Percentiles rank a stretch among this genome's conserved stretches.
Evolutionary conservation across 2,888 invertebrate genomes (phyloP).

Genomic region (Cecidostiba fungosa): DNA sequence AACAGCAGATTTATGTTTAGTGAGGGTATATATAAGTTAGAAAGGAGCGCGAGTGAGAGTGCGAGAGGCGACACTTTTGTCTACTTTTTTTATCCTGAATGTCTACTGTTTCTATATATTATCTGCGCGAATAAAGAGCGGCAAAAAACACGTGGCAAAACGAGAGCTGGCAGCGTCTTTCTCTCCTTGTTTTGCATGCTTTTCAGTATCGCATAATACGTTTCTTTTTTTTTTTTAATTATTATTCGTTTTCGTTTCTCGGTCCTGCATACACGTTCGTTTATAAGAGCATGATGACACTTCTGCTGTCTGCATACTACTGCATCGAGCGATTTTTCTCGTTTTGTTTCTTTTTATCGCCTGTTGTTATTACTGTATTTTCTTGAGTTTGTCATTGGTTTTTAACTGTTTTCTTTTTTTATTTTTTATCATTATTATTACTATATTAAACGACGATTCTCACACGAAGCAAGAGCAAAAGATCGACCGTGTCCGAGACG

Average conservation of each 20-base stretch:
- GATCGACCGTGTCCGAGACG: conserved; percentile 37
- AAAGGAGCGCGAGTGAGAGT: conserved; percentile 27
- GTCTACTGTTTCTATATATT: conserved; percentile 31
- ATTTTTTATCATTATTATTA: not conserved
- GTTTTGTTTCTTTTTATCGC: conserved; percentile 41
- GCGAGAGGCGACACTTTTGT: conserved; percentile 49
- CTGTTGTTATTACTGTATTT: conserved; percentile 42
- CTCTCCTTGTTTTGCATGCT: conserved; percentile 20
- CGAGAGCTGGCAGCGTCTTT: conserved; percentile 46
- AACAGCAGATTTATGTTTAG: conserved; percentile 31
- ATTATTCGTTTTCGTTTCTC: conserved; percentile 41
- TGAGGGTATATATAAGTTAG: not conserved
- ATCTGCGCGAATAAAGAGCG: not conserved
- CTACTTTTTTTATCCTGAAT: conserved; percentile 50
- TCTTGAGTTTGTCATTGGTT: conserved; percentile 29
- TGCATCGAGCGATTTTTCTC: conserved; percentile 40
- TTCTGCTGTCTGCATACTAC: not conserved
- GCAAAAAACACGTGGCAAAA: conserved; percentile 6
- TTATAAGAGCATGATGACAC: not conserved
- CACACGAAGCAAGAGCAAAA: conserved; percentile 26
- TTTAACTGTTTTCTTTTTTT: conserved; percentile 19
- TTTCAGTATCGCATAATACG: not conserved
- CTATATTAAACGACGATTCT: conserved; percentile 20
- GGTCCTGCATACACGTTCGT: not conserved
- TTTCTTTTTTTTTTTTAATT: conserved; percentile 3